Base-by-base conservation (phyloP, 2,888 invertebrate species). In the Morpho helenor region DNA sequence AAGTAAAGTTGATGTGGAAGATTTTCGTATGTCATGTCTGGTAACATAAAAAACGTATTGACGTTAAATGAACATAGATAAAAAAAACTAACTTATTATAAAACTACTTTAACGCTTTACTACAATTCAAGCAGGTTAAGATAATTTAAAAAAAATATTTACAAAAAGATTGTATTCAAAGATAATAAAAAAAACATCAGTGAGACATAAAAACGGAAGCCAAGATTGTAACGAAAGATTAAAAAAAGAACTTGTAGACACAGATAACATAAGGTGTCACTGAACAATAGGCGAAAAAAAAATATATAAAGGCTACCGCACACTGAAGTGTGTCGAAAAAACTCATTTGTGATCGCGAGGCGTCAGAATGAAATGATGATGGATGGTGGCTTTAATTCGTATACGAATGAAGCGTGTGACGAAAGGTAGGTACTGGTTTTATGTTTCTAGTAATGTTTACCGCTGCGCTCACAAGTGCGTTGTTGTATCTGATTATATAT, bases 291-390 rank as follows among this genome's bases (percentile, higher is more conserved):
- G 52, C 52, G 49, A 61, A 66, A 61, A 61, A 66, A 67, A 56
- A 59, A 66, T 67, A 60, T 54, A 66, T 69, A 71, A 72, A 69
- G 66, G 68, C 69, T 62, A 68, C 68, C 71, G 68, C 71, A 64
- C 69, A 69, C 68, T 68, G 69, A 68, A 75, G 69, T 70, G 67
- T 71, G 76, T 70, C 70, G 68, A 71, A 82, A 80, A 74, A 76
- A 70, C 77, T 80, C 79, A 82, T 79, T 77, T 68, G 70, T 72
- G 73, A 71, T 75, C 76, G 68, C 64, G 72, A 76, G 72, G 71
- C 69, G 76, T 74, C 73, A 70, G 68, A 70, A 73, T 70, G 66
- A 76, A 77, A 80, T 79, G 77, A 80, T 82, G 80, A 82, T 82
- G 74, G 80, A 82, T 82, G 76, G 62, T 64, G 57, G 56, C 64